Evolutionary conservation across 2,113 vertebrate genomes (phyloP), one percentile per base, ranked within the genome.

Genomic region (Sula dactylatra): DNA sequence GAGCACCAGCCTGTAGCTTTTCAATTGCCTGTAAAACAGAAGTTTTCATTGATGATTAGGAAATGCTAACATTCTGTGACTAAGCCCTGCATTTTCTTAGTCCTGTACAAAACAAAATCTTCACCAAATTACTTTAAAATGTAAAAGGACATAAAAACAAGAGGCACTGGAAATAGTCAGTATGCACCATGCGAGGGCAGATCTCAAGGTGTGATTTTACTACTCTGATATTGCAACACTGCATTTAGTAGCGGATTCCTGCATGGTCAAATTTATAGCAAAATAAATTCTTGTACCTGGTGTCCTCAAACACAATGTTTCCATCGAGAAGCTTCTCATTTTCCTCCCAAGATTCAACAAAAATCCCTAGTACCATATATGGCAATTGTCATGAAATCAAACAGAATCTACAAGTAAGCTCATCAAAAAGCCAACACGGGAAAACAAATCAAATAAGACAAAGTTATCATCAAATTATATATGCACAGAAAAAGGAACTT

Each of bases 1-100:
- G 98, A 84, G 99, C 99, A 58, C 99, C 99, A 87, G 99, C 98
- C 97, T 99, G 99, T 91, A 99, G 98, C 86, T 98, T 98, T 97
- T 99, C 99, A 96, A 99, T 99, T 82, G 99, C 99, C 99, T 99
- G 96, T 66, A 97, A 98, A 95, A 97, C 34, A 97, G 76, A 96
- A 97, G 16, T 86, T 92, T 85, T 44, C 62, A 42, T 29, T 87
- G 34, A 96, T 55, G 64, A 92, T 73, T 86, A 88, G 44, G 82
- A 91, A 86, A 32, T 82, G 17, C 45, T 77, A 86, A 78, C 31
- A 55, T 34, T 82, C 44, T 73, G 4, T 27, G 12, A 49, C 49
- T 73, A 54, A 82, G 20, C 3, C 18, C 27, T 54, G 56, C 10
- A 12, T 85, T 91, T 70, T 80, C 40, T 50, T 52, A 49, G 7